phyloP scores from a whole-genome alignment of 2,797 vertebrate species.

The Loriculus beryllinus region DNA sequence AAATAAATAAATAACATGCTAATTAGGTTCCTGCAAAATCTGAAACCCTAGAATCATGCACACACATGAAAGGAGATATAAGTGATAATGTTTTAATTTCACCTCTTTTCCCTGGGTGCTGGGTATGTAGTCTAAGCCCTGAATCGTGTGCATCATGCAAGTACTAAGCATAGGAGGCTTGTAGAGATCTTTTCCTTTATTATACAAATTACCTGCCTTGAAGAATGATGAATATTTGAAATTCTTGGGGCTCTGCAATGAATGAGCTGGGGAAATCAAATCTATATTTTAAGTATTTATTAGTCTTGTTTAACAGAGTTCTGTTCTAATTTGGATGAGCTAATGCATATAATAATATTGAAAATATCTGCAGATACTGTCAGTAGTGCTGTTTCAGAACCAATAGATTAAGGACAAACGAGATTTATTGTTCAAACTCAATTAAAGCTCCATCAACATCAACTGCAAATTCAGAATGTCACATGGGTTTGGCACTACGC shows the following conservation, averaged over 20 bases:
- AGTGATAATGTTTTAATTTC: neutral
- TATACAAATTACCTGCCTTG: neutral
- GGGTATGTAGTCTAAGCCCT: neutral
- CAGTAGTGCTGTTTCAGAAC: neutral
- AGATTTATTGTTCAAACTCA: neutral
- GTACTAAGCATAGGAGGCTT: neutral
- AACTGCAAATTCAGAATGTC: neutral
- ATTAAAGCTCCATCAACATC: neutral
- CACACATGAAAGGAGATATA: neutral
- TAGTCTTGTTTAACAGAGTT: neutral
- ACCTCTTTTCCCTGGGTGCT: neutral
- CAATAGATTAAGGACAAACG: neutral
- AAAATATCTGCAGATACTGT: neutral
- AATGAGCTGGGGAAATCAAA: neutral
- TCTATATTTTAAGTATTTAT: conserved; percentile 25
- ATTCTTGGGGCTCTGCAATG: neutral
- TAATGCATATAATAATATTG: neutral
- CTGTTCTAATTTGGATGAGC: neutral
- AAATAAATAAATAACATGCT: neutral
- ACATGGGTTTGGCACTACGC: neutral
- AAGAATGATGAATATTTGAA: neutral
- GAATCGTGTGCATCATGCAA: neutral
- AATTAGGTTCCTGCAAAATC: neutral
- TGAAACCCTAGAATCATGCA: neutral
- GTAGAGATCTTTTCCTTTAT: neutral